phyloP scores from a whole-genome alignment of 2,797 vertebrate species.

The Danio choprae region DNA sequence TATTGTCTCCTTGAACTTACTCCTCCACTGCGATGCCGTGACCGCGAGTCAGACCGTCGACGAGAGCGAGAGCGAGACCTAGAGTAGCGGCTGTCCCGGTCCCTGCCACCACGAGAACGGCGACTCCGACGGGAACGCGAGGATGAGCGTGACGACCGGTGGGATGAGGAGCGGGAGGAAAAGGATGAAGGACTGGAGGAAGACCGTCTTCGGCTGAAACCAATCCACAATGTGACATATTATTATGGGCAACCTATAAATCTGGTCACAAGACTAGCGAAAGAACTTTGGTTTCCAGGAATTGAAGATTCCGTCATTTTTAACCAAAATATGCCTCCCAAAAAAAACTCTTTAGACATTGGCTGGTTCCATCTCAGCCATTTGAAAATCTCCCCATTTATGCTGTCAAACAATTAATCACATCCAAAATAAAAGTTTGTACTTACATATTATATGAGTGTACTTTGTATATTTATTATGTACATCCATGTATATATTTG shows the following conservation, averaged over 20 bases:
- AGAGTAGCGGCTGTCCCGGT: conserved; percentile 79
- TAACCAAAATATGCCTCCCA: not conserved
- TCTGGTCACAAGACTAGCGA: not conserved
- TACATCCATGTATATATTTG: too few species aligned
- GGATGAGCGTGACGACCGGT: conserved; percentile 79
- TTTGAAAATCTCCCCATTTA: not conserved
- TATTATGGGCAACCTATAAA: conserved; percentile 37
- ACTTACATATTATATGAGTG: too few species aligned
- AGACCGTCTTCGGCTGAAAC: conserved; percentile 81
- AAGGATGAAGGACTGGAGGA: conserved; percentile 83
- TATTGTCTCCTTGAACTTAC: conserved; percentile 76
- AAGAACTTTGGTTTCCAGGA: not conserved
- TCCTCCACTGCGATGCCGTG: conserved; percentile 72
- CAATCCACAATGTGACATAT: conserved; percentile 40
- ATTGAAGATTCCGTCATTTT: not conserved
- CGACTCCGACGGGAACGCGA: conserved; percentile 84
- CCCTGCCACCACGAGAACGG: conserved; percentile 74
- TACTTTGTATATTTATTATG: too few species aligned
- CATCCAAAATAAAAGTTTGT: too few species aligned
- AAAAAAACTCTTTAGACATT: not conserved
- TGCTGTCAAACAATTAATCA: too few species aligned
- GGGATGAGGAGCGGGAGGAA: conserved; percentile 81
- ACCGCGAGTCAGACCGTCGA: conserved; percentile 75
- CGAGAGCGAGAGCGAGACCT: conserved; percentile 79
- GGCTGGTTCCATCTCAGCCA: not conserved